Conservation (phyloP, 2,888 invertebrate genomes). For the Napeogenes sylphis region DNA sequence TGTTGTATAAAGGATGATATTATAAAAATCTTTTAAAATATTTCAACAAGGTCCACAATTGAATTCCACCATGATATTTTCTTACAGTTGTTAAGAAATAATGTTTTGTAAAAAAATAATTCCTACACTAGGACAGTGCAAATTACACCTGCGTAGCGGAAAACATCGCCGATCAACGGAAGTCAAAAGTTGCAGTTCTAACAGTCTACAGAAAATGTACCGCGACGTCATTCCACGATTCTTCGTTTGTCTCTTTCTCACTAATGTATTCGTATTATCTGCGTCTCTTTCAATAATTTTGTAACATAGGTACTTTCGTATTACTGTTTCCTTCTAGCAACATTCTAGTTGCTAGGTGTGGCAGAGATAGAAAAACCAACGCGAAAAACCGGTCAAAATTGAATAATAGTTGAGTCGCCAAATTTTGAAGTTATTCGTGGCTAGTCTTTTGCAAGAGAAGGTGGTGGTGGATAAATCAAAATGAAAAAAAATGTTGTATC, state of each 20-base stretch:
- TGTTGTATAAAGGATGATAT: background rate
- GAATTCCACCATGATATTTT: too few species aligned
- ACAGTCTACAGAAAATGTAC: too few species aligned
- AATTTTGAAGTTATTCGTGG: constrained; percentile 74
- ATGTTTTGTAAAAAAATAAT: too few species aligned
- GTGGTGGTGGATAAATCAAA: constrained; percentile 59
- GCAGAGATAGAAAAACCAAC: constrained; percentile 43
- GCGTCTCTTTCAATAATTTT: constrained; percentile 57
- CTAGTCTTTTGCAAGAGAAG: constrained; percentile 55
- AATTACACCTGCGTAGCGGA: too few species aligned
- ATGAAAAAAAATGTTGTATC: constrained; percentile 77
- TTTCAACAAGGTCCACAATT: background rate
- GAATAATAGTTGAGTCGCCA: constrained; percentile 64
- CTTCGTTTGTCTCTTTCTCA: constrained; percentile 46
- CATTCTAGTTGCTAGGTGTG: constrained; percentile 35
- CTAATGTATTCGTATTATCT: constrained; percentile 38
- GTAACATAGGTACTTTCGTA: constrained; percentile 41
- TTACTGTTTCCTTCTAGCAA: constrained; percentile 43
- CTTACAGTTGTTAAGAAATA: too few species aligned
- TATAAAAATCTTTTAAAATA: background rate
- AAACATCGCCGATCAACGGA: too few species aligned
- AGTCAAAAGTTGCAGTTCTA: too few species aligned
- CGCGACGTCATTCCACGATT: constrained; percentile 50
- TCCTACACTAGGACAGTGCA: too few species aligned
- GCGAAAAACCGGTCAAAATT: constrained; percentile 52